These are phyloP conservation scores for Chelonus insularis DNA, from an alignment of 1,140 invertebrate species.

Conservation along the genomic window DNA sequence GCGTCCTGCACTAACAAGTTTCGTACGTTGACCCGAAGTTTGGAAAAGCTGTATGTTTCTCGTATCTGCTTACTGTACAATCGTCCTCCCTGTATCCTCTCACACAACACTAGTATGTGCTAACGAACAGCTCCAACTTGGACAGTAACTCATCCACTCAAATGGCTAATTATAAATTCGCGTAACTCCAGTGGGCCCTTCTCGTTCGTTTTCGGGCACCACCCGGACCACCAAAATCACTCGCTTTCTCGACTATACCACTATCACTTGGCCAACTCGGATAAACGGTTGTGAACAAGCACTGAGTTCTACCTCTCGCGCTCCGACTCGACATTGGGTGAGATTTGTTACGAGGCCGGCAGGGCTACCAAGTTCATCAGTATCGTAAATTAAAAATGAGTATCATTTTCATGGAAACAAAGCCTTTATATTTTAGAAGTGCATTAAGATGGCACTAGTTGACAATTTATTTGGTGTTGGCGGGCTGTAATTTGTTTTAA, in stretches of 20 bases:
- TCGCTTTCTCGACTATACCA: conserved; percentile 31
- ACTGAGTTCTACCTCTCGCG: conserved; percentile 44
- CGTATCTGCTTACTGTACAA: conserved; percentile 26
- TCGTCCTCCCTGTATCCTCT: conserved; percentile 26
- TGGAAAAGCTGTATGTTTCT: conserved; percentile 32
- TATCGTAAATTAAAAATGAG: neutral
- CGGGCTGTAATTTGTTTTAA: conserved; percentile 1
- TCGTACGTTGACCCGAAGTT: conserved; percentile 35
- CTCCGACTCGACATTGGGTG: conserved; percentile 44
- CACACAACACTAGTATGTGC: neutral
- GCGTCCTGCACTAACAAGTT: conserved; percentile 37
- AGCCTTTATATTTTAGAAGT: neutral
- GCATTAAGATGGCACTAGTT: no score
- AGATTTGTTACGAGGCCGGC: conserved; percentile 44
- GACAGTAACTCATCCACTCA: neutral
- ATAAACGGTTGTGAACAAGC: conserved; percentile 41
- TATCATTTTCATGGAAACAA: conserved; percentile 7
- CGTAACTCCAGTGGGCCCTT: neutral
- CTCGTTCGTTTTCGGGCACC: conserved; percentile 5
- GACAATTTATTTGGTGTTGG: no score
- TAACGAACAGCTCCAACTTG: neutral
- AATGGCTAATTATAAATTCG: neutral
- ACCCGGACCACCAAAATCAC: conserved; percentile 20
- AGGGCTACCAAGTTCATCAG: conserved; percentile 37
- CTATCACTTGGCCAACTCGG: conserved; percentile 39